phyloP scores from a whole-genome alignment of 2,888 invertebrate species.

The Netelia virgata region DNA sequence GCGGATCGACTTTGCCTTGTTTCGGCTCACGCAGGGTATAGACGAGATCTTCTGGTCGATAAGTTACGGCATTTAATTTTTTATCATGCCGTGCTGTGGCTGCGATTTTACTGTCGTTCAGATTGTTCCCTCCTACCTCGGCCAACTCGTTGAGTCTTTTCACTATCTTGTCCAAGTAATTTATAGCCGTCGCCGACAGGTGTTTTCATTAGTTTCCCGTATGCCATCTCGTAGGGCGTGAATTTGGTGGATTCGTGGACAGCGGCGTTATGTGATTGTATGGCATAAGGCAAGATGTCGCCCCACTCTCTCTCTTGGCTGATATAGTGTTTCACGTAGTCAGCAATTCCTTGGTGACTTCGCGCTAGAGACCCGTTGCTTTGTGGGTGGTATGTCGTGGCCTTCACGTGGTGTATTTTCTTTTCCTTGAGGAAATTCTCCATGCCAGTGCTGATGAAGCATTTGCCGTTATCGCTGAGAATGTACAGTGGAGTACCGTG shows the following conservation, averaged over 20 bases:
- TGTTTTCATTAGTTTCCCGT: constrained; percentile 63
- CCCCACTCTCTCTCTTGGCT: constrained; percentile 78
- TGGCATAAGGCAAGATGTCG: constrained; percentile 74
- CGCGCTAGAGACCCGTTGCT: constrained; percentile 48
- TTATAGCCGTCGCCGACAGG: background rate
- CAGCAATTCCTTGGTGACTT: constrained; percentile 76
- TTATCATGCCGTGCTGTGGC: background rate
- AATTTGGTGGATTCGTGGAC: constrained; percentile 75
- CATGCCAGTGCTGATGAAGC: too few species aligned
- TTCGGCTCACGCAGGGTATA: background rate
- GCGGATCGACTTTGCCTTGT: background rate
- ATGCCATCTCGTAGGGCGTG: constrained; percentile 76
- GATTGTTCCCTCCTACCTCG: constrained; percentile 1
- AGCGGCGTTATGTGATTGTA: constrained; percentile 76
- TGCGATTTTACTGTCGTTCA: background rate
- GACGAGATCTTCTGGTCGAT: background rate
- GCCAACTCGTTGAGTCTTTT: background rate
- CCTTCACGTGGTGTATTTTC: too few species aligned
- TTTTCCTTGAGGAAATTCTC: too few species aligned
- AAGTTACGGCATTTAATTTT: background rate
- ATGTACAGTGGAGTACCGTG: too few species aligned
- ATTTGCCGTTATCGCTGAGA: too few species aligned
- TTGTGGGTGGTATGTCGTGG: too few species aligned
- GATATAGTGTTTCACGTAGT: constrained; percentile 77
- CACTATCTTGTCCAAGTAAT: background rate